Conservation (phyloP, 2,888 invertebrate species). For the Plusia festucae region DNA sequence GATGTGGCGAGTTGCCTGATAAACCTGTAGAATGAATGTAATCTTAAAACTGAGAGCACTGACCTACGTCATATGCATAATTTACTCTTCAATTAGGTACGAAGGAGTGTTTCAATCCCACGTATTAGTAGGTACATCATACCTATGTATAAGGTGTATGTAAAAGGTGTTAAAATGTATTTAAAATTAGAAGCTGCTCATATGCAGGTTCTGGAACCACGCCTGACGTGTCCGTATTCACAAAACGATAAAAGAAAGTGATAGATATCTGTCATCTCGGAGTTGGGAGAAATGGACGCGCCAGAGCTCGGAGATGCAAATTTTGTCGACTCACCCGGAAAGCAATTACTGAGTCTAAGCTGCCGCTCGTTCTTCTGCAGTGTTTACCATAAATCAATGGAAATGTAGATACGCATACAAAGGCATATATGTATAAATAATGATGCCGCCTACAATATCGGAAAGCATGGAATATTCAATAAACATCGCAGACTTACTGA, state of each 20-base stretch:
- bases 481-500: neutral
- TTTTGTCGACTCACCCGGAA: constrained; percentile 73
- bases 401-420: constrained; percentile 37
- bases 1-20: constrained; percentile 8
- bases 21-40: constrained; percentile 51
- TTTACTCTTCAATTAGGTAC: constrained; percentile 54
- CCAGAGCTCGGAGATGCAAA: constrained; percentile 65
- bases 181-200: constrained; percentile 32
- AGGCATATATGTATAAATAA: constrained; percentile 20
- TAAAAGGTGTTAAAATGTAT: constrained; percentile 14
- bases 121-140: neutral
- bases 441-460: constrained; percentile 16
- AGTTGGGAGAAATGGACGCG: constrained; percentile 44
- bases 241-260: constrained; percentile 52
- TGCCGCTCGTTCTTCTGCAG: constrained; percentile 64
- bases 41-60: constrained; percentile 45
- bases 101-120: neutral
- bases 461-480: constrained; percentile 13
- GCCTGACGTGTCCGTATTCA: constrained; percentile 38
- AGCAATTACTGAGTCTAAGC: constrained; percentile 72
- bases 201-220: constrained; percentile 16
- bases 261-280: constrained; percentile 57
- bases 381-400: constrained; percentile 68
- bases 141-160: too few relatives aligned
- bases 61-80: constrained; percentile 57